Evolutionary conservation across 1,140 invertebrate genomes (phyloP), one percentile per base, ranked within the genome.

Genomic region (Papilio glaucus): DNA sequence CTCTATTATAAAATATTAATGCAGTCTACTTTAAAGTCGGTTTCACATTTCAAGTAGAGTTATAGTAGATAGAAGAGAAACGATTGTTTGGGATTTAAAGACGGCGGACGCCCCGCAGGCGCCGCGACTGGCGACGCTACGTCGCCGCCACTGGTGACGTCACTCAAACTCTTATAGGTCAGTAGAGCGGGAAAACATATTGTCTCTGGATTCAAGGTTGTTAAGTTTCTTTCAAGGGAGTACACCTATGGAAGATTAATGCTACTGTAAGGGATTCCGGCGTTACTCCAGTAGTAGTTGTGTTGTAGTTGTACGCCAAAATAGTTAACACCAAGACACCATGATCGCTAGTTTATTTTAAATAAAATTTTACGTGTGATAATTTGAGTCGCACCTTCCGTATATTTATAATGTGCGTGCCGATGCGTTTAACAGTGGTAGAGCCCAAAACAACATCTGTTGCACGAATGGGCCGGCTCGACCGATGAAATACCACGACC

Each of bases 101-200:
- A 57, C 49, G 67, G 24, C 67, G 37, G 45, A 33, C 24, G 79
- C 77, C 77, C 42, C 49, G 61, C 49, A 29, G 87, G 80, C 85
- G 85, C 72, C 86, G 69, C 4, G 13, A 7, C 75, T 42, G 77
- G 81, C 78, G 81, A 33, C 81, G 21, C 4, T 1, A 57, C 41
- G 77, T 72, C 80, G 71, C 45, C 41, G 21, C 42, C 18, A 62
- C n/a, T 9, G 21, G 9, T 87, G 85, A 87, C 86, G 84, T 87
- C 81, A 87, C 63, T 29, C 61, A 82, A 67, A 80, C 72, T 80
- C 69, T 74, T 72, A 71, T 78, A 77, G 85, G 88, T 90, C 81
- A 90, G 73, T 83, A 49, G 83, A 78, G 71, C 80, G 77, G 72
- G 72, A 72, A 85, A 83, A 81, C 72, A 80, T 72, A 74, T 76